phyloP scores from a whole-genome alignment of 2,113 vertebrate genomes.

The Megalops atlanticus region DNA sequence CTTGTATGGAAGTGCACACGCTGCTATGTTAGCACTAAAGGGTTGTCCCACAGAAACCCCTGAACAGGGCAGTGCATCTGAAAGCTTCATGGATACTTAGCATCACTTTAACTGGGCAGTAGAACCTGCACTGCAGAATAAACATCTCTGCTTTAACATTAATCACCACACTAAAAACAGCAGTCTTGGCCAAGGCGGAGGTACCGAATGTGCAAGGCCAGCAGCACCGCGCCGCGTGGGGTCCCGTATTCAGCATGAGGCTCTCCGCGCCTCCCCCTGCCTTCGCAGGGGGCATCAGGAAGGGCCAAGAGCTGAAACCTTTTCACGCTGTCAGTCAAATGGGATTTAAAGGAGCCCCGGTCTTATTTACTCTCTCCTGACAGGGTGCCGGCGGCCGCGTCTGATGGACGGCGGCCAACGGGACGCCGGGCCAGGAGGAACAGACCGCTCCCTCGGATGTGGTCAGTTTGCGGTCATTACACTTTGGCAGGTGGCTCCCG shows the following conservation, averaged over 20 bases:
- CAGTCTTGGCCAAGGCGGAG: neutral
- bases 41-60: no score
- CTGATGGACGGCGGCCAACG: neutral
- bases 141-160: neutral
- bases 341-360: conserved; percentile 1
- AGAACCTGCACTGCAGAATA: neutral
- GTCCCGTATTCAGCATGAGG: neutral
- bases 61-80: no score
- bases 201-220: neutral
- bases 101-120: neutral
- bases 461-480: neutral
- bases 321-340: neutral
- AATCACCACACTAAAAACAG: neutral
- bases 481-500: neutral
- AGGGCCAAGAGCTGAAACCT: neutral
- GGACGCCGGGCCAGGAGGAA: conserved; percentile 5
- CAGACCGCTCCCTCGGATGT: neutral
- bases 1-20: no score
- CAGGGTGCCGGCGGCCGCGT: neutral
- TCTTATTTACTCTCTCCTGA: conserved; percentile 1
- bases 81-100: neutral
- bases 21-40: no score
- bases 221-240: neutral
- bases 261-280: neutral
- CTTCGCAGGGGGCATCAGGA: neutral